Base-by-base conservation (phyloP, 1,140 invertebrate species). In the Anadara kagoshimensis region DNA sequence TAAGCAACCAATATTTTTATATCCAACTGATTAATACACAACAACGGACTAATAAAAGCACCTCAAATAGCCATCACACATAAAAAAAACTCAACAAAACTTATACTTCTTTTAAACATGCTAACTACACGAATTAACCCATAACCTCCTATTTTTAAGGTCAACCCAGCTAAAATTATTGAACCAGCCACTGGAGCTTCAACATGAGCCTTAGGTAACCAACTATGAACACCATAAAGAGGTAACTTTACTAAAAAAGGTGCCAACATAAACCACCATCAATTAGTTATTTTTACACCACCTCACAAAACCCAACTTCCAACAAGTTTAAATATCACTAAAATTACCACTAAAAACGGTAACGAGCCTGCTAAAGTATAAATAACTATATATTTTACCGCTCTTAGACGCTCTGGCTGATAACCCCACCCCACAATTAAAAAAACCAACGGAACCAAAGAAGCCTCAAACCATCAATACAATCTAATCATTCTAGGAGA, bases 141-240 rank as follows among this genome's bases (percentile, higher is more conserved):
- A 41, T 41, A 59, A 7, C 90, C 92, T 4, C 92, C 93, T 90
- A 93, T 90, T 87, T 93, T 94, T 87, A 94, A 88, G 85, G 93
- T 89, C 87, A 94, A 86, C 0, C 91, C 93, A 53, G 93, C 93
- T 87, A 94, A 92, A 92, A 94, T 91, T 89, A 94, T 93, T 47
- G 93, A 93, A 7, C 92, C 92, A 59, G 90, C 90, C 85, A 93
- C 83, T n/a, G 93, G 92, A 78, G 93, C 92, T 83, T 94, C 93
- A 24, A 94, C 93, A 92, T 94, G 93, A 90, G 93, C 93, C 68
- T 93, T 93, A 62, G 93, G 93, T 64, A 94, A 87, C 86, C 93
- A 94, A 82, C 93, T 90, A 92, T 94, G 93, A 90, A 93, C 75
- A 83, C 91, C 89, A 92, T 91, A 93, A 87, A 93, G 91, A 26